A percentile compares a stretch with the other conserved stretches of the same genome.
Evolutionary conservation across 2,113 vertebrate species (phyloP).

Genomic region (Embiotoca jacksoni): DNA sequence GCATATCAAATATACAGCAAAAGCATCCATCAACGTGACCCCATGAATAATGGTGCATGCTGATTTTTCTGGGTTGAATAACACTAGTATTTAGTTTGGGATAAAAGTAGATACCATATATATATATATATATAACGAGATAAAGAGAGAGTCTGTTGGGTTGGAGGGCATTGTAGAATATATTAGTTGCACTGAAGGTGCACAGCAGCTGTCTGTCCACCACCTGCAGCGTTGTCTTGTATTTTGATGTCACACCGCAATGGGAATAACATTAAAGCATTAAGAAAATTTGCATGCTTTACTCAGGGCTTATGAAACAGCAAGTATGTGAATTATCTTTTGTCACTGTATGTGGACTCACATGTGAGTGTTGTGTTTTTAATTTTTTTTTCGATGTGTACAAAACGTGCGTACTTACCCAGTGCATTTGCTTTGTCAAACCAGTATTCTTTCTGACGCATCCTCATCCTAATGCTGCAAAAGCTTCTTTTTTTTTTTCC

Average conservation of each 20-base stretch:
- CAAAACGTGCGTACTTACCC: neutral
- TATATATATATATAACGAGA: too few relatives aligned
- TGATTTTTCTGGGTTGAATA: neutral
- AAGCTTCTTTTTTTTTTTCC: neutral
- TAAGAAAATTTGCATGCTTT: neutral
- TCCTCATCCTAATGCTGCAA: neutral
- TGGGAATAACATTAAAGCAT: conserved; percentile 6
- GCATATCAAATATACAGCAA: neutral
- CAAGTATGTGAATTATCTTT: neutral
- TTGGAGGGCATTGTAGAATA: conserved; percentile 31
- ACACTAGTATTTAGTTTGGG: conserved; percentile 1
- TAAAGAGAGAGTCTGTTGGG: neutral
- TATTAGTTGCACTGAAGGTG: conserved; percentile 33
- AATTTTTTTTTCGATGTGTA: neutral
- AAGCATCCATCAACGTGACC: neutral
- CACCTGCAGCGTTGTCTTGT: conserved; percentile 39
- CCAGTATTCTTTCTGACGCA: neutral
- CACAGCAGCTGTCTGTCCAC: conserved; percentile 32
- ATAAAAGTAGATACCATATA: neutral
- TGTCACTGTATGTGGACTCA: neutral
- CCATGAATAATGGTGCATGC: neutral
- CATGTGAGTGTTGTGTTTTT: neutral
- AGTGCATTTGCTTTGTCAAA: conserved; percentile 9
- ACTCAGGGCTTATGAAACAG: neutral
- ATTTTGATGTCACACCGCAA: conserved; percentile 11